Percentiles rank a stretch among this genome's conserved stretches.
phyloP scores from a whole-genome alignment of 23 tunicate genomes.

The Diplosoma virens region DNA sequence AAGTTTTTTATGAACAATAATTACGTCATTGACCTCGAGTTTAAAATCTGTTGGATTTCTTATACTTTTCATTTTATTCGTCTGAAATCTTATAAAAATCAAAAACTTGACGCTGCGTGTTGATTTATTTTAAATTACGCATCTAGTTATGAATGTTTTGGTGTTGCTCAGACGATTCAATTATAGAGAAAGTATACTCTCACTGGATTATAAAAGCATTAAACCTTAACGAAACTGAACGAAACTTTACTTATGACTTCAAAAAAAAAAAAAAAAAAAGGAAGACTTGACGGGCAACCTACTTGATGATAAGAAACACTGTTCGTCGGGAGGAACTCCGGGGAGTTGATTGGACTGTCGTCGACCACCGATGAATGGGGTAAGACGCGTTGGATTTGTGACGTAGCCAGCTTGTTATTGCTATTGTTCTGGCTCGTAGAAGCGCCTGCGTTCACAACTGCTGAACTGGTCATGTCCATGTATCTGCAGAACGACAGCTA shows the following conservation, averaged over 20 bases:
- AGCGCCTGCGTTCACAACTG: neutral
- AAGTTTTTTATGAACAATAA: too few species aligned
- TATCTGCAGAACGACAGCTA: slow-evolving; percentile 51
- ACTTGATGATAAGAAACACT: slow-evolving; percentile 94
- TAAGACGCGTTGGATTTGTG: neutral
- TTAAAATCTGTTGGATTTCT: too few species aligned
- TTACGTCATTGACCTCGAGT: too few species aligned
- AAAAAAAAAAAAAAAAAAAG: neutral
- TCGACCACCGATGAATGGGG: slow-evolving; percentile 14
- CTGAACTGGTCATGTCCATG: slow-evolving; percentile 88
- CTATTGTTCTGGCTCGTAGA: slow-evolving; percentile 58
- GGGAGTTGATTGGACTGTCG: slow-evolving; percentile 86
- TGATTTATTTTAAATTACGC: too few species aligned
- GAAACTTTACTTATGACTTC: neutral
- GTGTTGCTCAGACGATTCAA: too few species aligned
- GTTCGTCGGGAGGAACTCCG: slow-evolving; percentile 68
- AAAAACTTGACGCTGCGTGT: too few species aligned
- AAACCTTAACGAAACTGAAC: too few species aligned
- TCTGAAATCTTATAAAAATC: too few species aligned
- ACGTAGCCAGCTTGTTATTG: slow-evolving; percentile 34
- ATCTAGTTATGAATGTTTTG: too few species aligned
- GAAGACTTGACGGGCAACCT: neutral
- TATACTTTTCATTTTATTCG: too few species aligned
- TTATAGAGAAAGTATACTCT: too few species aligned
- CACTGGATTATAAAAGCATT: too few species aligned